Conservation (phyloP, 2,113 vertebrate species). For the Myrmecobius fasciatus region DNA sequence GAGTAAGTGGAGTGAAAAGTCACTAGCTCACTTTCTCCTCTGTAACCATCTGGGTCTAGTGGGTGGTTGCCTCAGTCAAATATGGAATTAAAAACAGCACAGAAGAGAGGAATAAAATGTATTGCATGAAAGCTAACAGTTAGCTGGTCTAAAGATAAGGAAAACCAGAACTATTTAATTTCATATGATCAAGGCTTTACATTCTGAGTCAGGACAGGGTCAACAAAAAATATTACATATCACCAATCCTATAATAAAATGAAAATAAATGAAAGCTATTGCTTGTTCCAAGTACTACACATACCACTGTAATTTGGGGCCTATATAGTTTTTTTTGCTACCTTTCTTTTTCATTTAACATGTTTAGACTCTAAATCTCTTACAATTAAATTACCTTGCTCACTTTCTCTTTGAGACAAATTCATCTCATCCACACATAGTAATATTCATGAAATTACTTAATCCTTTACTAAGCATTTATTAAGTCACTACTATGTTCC, state of each 20-base stretch:
- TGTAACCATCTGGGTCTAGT: too few species aligned
- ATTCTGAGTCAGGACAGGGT: not conserved
- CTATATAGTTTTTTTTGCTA: not conserved
- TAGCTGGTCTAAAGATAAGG: not conserved
- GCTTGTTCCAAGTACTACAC: not conserved
- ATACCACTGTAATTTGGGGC: not conserved
- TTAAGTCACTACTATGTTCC: not conserved
- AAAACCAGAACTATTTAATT: not conserved
- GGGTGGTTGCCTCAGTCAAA: too few species aligned
- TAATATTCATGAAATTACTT: not conserved
- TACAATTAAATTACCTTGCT: not conserved
- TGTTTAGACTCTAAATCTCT: not conserved
- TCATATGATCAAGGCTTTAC: not conserved
- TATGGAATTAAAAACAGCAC: not conserved
- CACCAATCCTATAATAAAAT: not conserved
- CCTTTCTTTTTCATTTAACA: not conserved
- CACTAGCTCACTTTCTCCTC: too few species aligned
- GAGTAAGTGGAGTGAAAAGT: too few species aligned
- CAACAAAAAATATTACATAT: not conserved
- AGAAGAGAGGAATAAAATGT: not conserved
- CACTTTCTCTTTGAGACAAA: not conserved
- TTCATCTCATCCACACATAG: not conserved
- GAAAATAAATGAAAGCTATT: not conserved
- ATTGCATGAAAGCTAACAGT: not conserved
- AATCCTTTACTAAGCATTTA: not conserved